Evolutionary conservation across 1,140 invertebrate species (phyloP).

Genomic region (Leptinotarsa texana): DNA sequence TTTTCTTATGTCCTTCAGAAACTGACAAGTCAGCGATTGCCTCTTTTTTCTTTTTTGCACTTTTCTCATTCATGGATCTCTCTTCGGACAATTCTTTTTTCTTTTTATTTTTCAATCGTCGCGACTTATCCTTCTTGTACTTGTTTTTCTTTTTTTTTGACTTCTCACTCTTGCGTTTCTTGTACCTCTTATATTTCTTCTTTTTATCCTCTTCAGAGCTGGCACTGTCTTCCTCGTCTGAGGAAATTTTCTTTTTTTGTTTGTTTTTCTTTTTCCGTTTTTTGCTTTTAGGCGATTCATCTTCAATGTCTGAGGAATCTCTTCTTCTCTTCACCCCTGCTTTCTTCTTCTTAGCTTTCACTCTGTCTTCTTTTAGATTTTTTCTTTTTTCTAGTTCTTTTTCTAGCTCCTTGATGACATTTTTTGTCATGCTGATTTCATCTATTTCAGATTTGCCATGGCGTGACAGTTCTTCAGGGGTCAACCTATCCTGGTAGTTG

Average conservation of each 20-base stretch:
- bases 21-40: not conserved
- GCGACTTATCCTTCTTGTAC: constrained; percentile 28
- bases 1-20: not conserved
- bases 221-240: constrained; percentile 51
- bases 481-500: not conserved
- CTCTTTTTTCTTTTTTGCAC: constrained; percentile 10
- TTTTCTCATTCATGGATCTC: constrained; percentile 6
- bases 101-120: constrained; percentile 18
- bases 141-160: constrained; percentile 61
- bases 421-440: constrained; percentile 25
- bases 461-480: not conserved
- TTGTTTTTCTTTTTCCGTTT: constrained; percentile 57
- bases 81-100: not conserved
- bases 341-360: constrained; percentile 29
- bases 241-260: constrained; percentile 53
- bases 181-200: constrained; percentile 54
- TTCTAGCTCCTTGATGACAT: constrained; percentile 31
- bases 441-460: not conserved
- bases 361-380: constrained; percentile 12
- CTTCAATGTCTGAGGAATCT: constrained; percentile 29
- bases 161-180: constrained; percentile 57
- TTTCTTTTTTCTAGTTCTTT: constrained; percentile 20
- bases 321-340: constrained; percentile 33
- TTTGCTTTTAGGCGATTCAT: constrained; percentile 50
- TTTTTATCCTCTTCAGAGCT: constrained; percentile 53